Conservation (phyloP, 2,888 invertebrate genomes). For the Yponomeuta cagnagella region DNA sequence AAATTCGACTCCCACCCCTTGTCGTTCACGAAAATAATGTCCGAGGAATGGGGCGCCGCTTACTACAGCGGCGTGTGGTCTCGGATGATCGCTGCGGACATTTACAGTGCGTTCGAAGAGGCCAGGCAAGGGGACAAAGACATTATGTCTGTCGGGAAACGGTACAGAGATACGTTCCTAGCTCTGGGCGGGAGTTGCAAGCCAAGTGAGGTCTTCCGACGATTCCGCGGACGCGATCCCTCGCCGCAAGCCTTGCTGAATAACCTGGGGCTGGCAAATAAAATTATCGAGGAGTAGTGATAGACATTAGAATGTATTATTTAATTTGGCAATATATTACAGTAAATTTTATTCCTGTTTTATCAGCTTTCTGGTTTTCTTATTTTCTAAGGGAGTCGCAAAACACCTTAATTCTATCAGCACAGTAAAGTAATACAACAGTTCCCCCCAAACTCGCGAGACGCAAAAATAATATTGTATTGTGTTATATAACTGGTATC, state of each 20-base stretch:
- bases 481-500: too few relatives aligned
- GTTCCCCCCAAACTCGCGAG: too few relatives aligned
- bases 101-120: constrained; percentile 89
- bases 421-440: too few relatives aligned
- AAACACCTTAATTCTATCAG: too few relatives aligned
- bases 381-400: neutral
- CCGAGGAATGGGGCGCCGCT: constrained; percentile 89
- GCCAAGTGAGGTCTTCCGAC: constrained; percentile 89
- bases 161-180: constrained; percentile 89
- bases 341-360: constrained; percentile 37
- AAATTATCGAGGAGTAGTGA: constrained; percentile 46
- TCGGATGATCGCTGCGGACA: constrained; percentile 92
- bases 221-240: constrained; percentile 94
- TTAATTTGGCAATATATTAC: constrained; percentile 7
- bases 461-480: too few relatives aligned
- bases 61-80: constrained; percentile 93
- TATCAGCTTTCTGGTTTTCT: neutral
- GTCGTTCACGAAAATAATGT: constrained; percentile 88
- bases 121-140: constrained; percentile 69
- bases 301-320: constrained; percentile 15
- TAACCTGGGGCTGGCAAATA: constrained; percentile 73
- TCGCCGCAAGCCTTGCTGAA: constrained; percentile 87
- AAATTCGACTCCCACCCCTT: constrained; percentile 90
- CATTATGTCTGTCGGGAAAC: constrained; percentile 76
- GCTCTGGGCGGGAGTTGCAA: constrained; percentile 88